Evolutionary conservation across 2,113 vertebrate species (phyloP).

Genomic region (Carlito syrichta): DNA sequence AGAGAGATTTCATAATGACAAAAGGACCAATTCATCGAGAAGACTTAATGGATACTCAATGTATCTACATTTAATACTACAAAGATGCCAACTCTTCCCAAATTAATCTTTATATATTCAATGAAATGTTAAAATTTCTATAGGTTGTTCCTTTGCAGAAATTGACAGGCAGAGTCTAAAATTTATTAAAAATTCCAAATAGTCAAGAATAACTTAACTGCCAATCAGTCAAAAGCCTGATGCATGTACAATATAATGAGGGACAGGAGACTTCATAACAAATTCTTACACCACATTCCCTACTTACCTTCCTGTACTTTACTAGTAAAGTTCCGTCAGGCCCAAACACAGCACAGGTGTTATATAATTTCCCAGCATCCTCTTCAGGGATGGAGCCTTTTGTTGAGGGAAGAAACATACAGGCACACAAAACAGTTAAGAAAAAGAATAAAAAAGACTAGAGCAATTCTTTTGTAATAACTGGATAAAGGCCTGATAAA

Average conservation of each 20-base stretch:
- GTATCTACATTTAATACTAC: not conserved
- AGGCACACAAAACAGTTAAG: not conserved
- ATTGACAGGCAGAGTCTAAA: not conserved
- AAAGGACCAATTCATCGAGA: not conserved
- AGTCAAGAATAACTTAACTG: not conserved
- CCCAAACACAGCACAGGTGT: slow-evolving; percentile 93
- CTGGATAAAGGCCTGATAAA: not conserved
- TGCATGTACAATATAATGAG: not conserved
- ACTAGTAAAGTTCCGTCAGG: slow-evolving; percentile 92
- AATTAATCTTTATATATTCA: not conserved
- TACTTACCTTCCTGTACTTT: slow-evolving; percentile 94
- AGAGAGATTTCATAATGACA: not conserved
- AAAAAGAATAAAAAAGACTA: slow-evolving; percentile 6
- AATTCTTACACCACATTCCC: not conserved
- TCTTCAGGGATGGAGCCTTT: slow-evolving; percentile 97
- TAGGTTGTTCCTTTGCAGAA: slow-evolving; percentile 1
- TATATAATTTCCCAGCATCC: slow-evolving; percentile 93
- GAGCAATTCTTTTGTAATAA: not conserved
- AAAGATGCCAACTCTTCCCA: not conserved
- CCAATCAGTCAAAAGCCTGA: not conserved
- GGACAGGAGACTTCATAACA: not conserved
- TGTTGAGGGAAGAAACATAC: slow-evolving; percentile 55
- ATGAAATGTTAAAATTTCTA: not conserved
- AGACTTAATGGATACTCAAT: not conserved
- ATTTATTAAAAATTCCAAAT: not conserved